Evolutionary conservation across 2,888 invertebrate genomes (phyloP).

Genomic region (Dioctria linearis): DNA sequence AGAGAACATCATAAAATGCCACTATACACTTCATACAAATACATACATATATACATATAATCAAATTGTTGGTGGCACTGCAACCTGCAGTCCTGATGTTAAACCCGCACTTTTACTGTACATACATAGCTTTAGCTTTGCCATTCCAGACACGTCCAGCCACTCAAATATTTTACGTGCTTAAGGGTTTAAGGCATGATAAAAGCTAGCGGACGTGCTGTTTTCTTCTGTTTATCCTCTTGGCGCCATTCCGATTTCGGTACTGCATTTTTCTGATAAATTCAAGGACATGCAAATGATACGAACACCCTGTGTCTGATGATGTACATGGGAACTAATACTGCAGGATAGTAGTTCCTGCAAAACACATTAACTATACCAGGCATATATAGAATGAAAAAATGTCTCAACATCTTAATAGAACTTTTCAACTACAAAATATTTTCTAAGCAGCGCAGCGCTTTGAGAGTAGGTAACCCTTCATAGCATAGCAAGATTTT

Average conservation of each 20-base stretch:
- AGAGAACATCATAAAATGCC: background rate
- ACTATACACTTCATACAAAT: background rate
- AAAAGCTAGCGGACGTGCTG: slow-evolving; percentile 6
- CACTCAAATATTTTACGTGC: slow-evolving; percentile 13
- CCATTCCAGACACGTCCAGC: slow-evolving; percentile 10
- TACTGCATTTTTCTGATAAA: slow-evolving; percentile 2
- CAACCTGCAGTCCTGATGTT: slow-evolving; percentile 5
- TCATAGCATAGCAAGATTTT: background rate
- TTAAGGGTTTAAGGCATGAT: slow-evolving; percentile 5
- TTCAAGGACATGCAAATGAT: slow-evolving; percentile 6
- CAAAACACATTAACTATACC: too few relatives aligned
- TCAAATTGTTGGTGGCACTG: background rate
- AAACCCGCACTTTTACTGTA: background rate
- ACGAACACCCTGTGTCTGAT: background rate
- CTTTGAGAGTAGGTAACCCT: too few relatives aligned
- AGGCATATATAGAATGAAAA: too few relatives aligned
- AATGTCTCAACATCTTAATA: too few relatives aligned
- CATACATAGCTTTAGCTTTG: background rate
- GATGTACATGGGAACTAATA: too few relatives aligned
- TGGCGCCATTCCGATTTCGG: background rate
- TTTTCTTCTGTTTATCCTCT: slow-evolving; percentile 3
- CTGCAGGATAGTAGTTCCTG: too few relatives aligned
- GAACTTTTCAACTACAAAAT: too few relatives aligned
- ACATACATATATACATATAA: too few relatives aligned
- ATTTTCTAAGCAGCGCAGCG: too few relatives aligned